These are phyloP conservation scores for Xyliphius kryptos DNA, from an alignment of 2,113 vertebrate genomes.

Conservation along the genomic window DNA sequence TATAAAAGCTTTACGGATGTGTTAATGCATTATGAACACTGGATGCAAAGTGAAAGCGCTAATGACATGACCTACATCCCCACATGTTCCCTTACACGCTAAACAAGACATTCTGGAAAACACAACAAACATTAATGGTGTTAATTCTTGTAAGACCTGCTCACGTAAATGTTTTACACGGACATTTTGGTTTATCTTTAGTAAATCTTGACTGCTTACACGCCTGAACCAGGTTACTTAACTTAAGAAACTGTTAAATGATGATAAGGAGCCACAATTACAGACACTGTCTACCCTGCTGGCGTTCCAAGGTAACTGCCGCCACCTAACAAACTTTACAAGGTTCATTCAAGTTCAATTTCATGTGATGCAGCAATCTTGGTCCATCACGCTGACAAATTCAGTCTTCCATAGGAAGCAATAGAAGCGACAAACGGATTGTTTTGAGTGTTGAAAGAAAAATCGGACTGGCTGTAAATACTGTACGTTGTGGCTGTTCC, in stretches of 20 bases:
- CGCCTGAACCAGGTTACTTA: not conserved
- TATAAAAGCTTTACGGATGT: too few relatives aligned
- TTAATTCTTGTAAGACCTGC: too few relatives aligned
- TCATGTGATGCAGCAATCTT: not conserved
- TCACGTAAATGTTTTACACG: too few relatives aligned
- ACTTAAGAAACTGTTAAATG: not conserved
- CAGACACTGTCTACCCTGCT: not conserved
- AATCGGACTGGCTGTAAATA: constrained; percentile 16
- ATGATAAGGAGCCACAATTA: not conserved
- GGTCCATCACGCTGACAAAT: constrained; percentile 26
- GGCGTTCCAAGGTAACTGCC: not conserved
- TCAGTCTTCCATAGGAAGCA: constrained; percentile 69
- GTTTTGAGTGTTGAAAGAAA: not conserved
- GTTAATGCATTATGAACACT: too few relatives aligned
- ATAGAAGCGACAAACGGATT: constrained; percentile 26
- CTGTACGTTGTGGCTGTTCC: constrained; percentile 27
- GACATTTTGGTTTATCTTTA: too few relatives aligned
- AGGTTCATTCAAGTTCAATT: too few relatives aligned
- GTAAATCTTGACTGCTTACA: too few relatives aligned
- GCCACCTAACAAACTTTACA: not conserved
- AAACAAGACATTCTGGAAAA: too few relatives aligned
- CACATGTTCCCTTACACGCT: too few relatives aligned
- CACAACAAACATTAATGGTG: too few relatives aligned
- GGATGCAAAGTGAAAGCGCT: too few relatives aligned
- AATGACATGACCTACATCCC: too few relatives aligned